phyloP scores from a whole-genome alignment of 2,113 vertebrate species.

The Azemiops feae region DNA sequence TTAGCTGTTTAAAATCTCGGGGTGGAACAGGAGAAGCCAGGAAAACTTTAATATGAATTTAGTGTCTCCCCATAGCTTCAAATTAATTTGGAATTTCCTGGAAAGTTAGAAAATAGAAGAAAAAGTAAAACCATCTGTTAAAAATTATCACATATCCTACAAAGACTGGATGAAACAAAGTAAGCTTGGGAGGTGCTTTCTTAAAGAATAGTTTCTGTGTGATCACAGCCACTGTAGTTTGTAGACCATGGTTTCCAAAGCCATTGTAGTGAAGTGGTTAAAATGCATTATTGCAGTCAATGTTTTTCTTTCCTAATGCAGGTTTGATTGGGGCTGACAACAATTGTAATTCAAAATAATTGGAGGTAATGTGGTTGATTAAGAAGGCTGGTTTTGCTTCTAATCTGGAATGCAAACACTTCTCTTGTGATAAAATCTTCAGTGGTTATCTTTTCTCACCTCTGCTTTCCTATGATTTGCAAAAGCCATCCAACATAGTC shows the following conservation, averaged over 20 bases:
- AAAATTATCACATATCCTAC: background rate
- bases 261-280: background rate
- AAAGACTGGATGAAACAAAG: background rate
- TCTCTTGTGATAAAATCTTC: background rate
- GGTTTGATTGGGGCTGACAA: background rate
- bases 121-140: background rate
- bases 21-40: background rate
- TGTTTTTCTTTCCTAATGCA: background rate
- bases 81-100: background rate
- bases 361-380: background rate
- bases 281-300: background rate
- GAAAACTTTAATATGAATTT: background rate
- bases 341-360: background rate
- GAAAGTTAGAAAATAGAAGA: background rate
- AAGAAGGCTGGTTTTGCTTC: background rate
- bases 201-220: background rate
- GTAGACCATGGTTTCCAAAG: background rate
- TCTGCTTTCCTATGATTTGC: conserved; percentile 37
- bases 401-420: background rate
- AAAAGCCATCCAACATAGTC: conserved; percentile 49
- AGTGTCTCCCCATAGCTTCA: background rate
- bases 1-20: background rate
- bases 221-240: background rate
- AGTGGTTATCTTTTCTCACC: conserved; percentile 41
- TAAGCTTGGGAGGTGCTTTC: background rate